Conservation (phyloP, 2,888 invertebrate species). For the Caenorhabditis japonica region DNA sequence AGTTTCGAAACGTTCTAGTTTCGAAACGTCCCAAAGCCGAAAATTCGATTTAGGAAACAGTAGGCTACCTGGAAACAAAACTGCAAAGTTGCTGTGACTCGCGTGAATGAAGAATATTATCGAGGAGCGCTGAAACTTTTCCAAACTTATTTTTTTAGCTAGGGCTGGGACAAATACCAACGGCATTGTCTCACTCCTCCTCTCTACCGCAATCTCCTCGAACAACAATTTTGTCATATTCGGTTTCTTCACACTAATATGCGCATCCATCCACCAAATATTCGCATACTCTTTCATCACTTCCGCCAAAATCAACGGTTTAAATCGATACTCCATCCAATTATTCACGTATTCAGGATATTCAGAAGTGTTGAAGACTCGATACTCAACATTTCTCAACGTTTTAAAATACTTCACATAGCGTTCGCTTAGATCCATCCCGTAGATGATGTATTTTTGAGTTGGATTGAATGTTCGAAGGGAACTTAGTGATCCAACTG, state of each 20-base stretch:
- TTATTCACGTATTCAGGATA: constrained; percentile 24
- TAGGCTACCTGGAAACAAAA: constrained; percentile 12
- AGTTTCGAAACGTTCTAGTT: no score
- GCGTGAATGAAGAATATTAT: constrained; percentile 38
- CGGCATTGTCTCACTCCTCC: neutral
- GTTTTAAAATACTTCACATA: constrained; percentile 4
- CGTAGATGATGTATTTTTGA: constrained; percentile 28
- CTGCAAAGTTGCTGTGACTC: constrained; percentile 46
- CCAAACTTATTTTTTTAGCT: neutral
- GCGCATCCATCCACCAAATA: constrained; percentile 54
- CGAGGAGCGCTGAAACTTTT: constrained; percentile 16
- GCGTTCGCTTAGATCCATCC: constrained; percentile 7
- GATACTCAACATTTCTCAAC: constrained; percentile 14
- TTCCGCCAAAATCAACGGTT: constrained; percentile 47
- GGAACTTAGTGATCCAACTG: constrained; percentile 1
- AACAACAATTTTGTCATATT: constrained; percentile 16
- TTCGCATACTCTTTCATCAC: constrained; percentile 36
- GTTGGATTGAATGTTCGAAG: constrained; percentile 22
- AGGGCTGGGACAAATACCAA: no score
- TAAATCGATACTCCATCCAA: constrained; percentile 50
- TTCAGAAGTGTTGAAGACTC: constrained; percentile 28
- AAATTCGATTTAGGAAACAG: no score
- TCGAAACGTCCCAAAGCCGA: no score
- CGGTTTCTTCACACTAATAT: constrained; percentile 29
- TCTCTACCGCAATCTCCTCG: constrained; percentile 6